Percentiles rank a stretch among this genome's conserved stretches.
Conservation (phyloP, 2,113 vertebrate genomes). For the Leptosomus discolor region DNA sequence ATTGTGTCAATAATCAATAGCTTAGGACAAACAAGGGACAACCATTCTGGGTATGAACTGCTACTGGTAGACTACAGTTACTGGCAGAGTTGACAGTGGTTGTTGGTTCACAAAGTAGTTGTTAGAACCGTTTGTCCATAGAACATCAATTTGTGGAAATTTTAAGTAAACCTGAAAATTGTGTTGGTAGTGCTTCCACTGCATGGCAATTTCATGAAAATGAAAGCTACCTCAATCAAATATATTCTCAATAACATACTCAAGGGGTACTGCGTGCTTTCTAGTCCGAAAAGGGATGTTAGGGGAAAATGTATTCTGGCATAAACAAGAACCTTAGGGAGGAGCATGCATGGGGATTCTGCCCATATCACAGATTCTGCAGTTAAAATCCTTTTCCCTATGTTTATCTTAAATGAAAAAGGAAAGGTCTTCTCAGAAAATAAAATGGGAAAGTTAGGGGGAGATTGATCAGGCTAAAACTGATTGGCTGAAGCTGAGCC, state of each 20-base stretch:
- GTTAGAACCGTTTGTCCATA: neutral
- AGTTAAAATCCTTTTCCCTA: neutral
- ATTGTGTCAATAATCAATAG: neutral
- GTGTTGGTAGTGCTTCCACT: neutral
- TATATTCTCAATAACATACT: neutral
- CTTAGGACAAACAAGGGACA: neutral
- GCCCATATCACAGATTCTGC: neutral
- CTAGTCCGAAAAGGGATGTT: neutral
- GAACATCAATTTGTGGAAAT: neutral
- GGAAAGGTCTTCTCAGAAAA: neutral
- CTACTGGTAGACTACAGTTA: neutral
- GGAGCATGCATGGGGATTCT: rapidly evolving
- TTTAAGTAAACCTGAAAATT: neutral
- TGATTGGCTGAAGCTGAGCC: neutral
- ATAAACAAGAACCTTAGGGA: neutral
- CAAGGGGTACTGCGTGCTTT: neutral
- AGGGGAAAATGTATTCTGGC: neutral
- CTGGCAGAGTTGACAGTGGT: neutral
- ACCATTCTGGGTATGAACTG: neutral
- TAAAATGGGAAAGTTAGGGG: neutral
- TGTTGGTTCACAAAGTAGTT: neutral
- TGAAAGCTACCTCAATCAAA: neutral
- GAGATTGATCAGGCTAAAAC: neutral
- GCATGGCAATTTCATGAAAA: neutral
- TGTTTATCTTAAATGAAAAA: neutral